Evolutionary conservation across 2,797 vertebrate species (phyloP), one percentile per base, ranked within the genome.

Genomic region (Tenualosa ilisha): DNA sequence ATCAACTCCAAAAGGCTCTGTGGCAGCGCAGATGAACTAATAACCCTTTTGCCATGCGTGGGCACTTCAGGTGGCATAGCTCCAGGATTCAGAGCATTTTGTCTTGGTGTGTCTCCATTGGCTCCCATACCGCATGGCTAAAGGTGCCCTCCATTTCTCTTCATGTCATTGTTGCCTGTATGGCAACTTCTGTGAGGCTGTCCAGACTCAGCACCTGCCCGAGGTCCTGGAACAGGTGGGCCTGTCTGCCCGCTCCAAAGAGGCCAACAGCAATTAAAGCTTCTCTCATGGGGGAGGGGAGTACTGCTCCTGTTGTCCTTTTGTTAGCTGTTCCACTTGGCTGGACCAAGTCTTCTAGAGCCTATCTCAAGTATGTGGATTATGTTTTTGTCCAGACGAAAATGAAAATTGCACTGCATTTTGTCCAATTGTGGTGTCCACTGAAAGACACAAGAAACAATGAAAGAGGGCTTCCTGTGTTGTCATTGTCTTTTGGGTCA

Each of bases 141-240:
- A 65, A 72, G 65, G 3, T 37, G 12, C 65, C 31, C 2, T 37
- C 31, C 37, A 15, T 72, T 72, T 37, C 13, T 54, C 26, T 46
- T 24, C 20, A 40, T 5, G 68, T 43, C 11, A 15, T 72, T 68
- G 65, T 37, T 37, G 65, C 12, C 0, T 68, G 65, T 37, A 13
- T 13, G 31, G 20, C 22, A 63, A 75, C 24, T 75, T 65, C 59
- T 24, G 54, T 22, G 3, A 81, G n/a, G n/a, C 51, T 3, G 6
- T 43, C 8, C 31, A 63, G 40, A 85, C 61, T 79, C 46, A 17
- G 65, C 63, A 83, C 50, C 63, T 86, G 68, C 68, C 15, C 8
- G 12, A 59, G 65, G 81, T 79, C 65, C 68, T 7, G 3, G 53
- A 50, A 61, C 85, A 86, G 85, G 82, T 86, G 85, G 82, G 65